Percentiles rank a stretch among this genome's conserved stretches.
These are phyloP conservation scores for Eupithecia dodoneata DNA, from an alignment of 2,888 invertebrate species.

Conservation along the genomic window DNA sequence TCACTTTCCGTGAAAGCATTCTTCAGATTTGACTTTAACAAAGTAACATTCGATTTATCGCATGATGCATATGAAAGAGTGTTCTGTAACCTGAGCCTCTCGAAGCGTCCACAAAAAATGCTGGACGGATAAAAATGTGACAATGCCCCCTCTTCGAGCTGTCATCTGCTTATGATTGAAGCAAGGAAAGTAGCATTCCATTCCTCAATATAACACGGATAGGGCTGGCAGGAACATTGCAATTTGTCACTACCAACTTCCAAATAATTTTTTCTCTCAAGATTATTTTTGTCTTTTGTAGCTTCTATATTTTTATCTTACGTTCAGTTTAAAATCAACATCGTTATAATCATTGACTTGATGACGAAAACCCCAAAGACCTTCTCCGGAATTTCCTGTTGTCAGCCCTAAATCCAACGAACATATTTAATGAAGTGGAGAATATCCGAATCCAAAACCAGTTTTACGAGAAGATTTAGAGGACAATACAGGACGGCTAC, in stretches of 20 bases:
- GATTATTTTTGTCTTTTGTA: background rate
- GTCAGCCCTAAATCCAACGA: slow-evolving; percentile 36
- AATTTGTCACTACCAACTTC: background rate
- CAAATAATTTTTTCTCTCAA: background rate
- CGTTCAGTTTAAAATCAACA: background rate
- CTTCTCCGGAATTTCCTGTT: background rate
- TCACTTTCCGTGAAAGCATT: slow-evolving; percentile 33
- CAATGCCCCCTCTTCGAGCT: slow-evolving; percentile 55
- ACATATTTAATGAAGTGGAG: slow-evolving; percentile 50
- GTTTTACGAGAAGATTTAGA: slow-evolving; percentile 67
- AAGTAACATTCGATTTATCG: slow-evolving; percentile 43
- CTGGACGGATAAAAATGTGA: slow-evolving; percentile 59
- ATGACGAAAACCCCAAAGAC: background rate
- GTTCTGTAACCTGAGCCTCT: slow-evolving; percentile 53
- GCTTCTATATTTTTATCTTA: background rate
- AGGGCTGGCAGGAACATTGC: slow-evolving; percentile 22
- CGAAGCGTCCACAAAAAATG: slow-evolving; percentile 49
- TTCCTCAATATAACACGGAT: slow-evolving; percentile 55
- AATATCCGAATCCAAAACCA: slow-evolving; percentile 53
- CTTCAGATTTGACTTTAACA: slow-evolving; percentile 29
- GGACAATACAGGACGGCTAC: slow-evolving; percentile 65
- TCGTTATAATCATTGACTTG: background rate
- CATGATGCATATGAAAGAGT: slow-evolving; percentile 47
- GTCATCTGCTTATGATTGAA: slow-evolving; percentile 71
- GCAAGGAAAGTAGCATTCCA: slow-evolving; percentile 68